These are phyloP conservation scores for Clepsis dumicolana DNA, from an alignment of 2,888 invertebrate species.

Conservation along the genomic window DNA sequence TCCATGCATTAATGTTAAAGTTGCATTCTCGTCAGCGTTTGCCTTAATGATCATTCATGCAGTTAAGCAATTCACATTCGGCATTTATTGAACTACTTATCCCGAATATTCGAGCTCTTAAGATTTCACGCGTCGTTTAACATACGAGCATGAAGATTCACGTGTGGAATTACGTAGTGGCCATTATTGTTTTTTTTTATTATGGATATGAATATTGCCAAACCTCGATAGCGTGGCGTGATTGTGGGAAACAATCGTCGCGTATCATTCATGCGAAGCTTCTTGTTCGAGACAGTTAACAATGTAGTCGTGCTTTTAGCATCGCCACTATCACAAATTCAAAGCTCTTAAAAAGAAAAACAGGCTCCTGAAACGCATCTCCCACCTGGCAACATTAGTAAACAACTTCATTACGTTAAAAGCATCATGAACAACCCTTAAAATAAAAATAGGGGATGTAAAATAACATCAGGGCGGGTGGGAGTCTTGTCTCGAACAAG, in stretches of 20 bases:
- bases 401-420: too few relatives aligned
- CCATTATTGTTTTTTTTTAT: constrained; percentile 28
- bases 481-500: too few relatives aligned
- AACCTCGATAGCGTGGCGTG: constrained; percentile 42
- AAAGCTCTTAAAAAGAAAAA: too few relatives aligned
- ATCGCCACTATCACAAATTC: too few relatives aligned
- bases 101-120: constrained; percentile 36
- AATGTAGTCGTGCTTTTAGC: too few relatives aligned
- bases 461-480: too few relatives aligned
- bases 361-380: too few relatives aligned
- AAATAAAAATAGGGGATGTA: too few relatives aligned
- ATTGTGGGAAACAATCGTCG: constrained; percentile 45
- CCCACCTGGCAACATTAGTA: too few relatives aligned
- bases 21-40: constrained; percentile 11
- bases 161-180: constrained; percentile 26
- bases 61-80: constrained; percentile 40
- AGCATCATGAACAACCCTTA: too few relatives aligned
- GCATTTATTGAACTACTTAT: constrained; percentile 41
- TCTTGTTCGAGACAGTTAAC: too few relatives aligned
- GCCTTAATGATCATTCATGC: constrained; percentile 27
- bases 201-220: constrained; percentile 41
- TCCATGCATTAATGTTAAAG: neutral
- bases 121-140: constrained; percentile 46
- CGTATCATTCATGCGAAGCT: constrained; percentile 26
- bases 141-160: constrained; percentile 40